Evolutionary conservation across 1,140 invertebrate species (phyloP).

Genomic region (Leguminivora glycinivorella): DNA sequence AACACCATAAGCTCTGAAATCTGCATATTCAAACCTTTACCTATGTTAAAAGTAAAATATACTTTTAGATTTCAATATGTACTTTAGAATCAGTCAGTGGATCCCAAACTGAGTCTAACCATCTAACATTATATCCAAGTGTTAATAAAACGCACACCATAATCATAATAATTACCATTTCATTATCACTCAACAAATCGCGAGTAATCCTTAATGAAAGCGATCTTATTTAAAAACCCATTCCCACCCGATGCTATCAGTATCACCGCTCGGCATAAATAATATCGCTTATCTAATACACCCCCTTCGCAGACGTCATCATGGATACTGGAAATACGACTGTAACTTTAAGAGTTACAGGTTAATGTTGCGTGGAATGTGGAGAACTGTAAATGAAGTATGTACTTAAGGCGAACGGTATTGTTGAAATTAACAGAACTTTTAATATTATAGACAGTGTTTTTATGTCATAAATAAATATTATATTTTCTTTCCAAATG

Average conservation of each 20-base stretch:
- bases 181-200: slow-evolving; percentile 16
- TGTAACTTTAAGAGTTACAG: neutral
- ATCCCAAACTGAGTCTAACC: no score
- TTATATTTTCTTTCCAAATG: no score
- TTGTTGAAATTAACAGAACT: neutral
- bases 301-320: slow-evolving; percentile 34
- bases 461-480: no score
- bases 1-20: no score
- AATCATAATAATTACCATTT: slow-evolving; percentile 2
- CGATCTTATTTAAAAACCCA: slow-evolving; percentile 27
- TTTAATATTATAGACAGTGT: no score
- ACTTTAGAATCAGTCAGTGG: no score
- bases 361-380: neutral
- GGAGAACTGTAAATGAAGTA: slow-evolving; percentile 8
- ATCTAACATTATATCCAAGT: neutral
- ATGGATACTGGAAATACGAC: neutral
- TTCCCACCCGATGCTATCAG: slow-evolving; percentile 26
- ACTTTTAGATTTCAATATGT: no score
- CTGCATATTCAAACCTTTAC: no score
- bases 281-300: slow-evolving; percentile 41
- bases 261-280: slow-evolving; percentile 38
- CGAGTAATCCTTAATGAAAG: slow-evolving; percentile 28
- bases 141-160: neutral
- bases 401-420: neutral
- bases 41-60: no score